Evolutionary conservation across 2,113 vertebrate genomes (phyloP).

Genomic region (Rallus limicola): DNA sequence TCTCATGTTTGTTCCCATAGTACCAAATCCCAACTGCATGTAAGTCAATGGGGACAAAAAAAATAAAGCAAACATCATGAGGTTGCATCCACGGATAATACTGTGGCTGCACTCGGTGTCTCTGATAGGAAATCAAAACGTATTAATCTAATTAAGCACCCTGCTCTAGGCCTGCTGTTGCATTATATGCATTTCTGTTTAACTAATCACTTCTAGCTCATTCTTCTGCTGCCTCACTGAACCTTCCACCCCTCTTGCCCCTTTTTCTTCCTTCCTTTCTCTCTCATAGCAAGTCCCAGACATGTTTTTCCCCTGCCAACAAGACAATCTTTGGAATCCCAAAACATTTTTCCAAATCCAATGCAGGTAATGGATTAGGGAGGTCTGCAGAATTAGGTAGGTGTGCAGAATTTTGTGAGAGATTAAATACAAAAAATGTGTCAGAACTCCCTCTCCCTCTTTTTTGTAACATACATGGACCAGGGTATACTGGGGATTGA

Average conservation of each 20-base stretch:
- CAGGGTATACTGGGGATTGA: not conserved
- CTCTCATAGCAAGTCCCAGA: not conserved
- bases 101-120: not conserved
- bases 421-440: not conserved
- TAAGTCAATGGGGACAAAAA: not conserved
- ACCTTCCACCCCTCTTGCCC: not conserved
- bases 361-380: not conserved
- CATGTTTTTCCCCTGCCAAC: not conserved
- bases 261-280: too few relatives aligned
- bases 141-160: not conserved
- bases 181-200: not conserved
- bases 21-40: not conserved
- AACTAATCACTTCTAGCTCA: not conserved
- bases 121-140: not conserved
- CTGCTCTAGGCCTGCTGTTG: not conserved
- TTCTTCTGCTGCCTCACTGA: not conserved
- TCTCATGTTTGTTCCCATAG: not conserved
- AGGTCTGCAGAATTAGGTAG: rapidly evolving
- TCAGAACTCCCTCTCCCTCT: not conserved
- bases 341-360: not conserved
- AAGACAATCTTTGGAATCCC: not conserved
- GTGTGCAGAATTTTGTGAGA: not conserved
- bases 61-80: not conserved
- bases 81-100: not conserved
- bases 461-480: not conserved